These are phyloP conservation scores for Phymorhynchus buccinoides DNA, from an alignment of 1,140 invertebrate genomes.

Conservation along the genomic window DNA sequence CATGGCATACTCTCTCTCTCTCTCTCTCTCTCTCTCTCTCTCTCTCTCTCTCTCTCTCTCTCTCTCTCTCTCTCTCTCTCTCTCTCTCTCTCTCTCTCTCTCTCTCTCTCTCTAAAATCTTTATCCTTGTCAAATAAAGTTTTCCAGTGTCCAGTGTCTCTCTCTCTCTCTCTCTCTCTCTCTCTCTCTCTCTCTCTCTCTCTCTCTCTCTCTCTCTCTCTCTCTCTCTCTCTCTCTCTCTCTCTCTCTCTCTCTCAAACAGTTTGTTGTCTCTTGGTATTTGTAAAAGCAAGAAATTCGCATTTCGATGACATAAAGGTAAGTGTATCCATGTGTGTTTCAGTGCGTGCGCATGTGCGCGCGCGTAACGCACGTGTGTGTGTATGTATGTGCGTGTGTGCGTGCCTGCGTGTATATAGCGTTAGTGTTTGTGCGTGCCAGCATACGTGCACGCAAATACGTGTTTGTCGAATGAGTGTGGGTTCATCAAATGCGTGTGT, in stretches of 20 bases:
- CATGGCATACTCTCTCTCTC: too few species aligned
- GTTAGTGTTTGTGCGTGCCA: background rate
- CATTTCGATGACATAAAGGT: too few species aligned
- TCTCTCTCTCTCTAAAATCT: too few species aligned
- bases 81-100: background rate
- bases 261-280: too few species aligned
- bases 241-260: background rate
- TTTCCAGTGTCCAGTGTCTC: too few species aligned
- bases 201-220: slow-evolving; percentile 6
- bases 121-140: too few species aligned
- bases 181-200: slow-evolving; percentile 16
- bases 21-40: background rate
- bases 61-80: slow-evolving; percentile 7
- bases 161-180: too few species aligned
- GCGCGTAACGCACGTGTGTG: background rate
- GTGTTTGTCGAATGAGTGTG: background rate
- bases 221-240: slow-evolving; percentile 11
- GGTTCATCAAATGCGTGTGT: too few species aligned
- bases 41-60: background rate
- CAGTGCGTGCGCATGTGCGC: too few species aligned
- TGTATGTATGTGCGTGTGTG: background rate
- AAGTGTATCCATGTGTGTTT: too few species aligned
- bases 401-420: background rate
- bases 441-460: background rate
- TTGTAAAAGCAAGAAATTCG: too few species aligned